Evolutionary conservation across 53 echinoderm and acorn worm species (phyloP).

Genomic region (Luidia sarsii): DNA sequence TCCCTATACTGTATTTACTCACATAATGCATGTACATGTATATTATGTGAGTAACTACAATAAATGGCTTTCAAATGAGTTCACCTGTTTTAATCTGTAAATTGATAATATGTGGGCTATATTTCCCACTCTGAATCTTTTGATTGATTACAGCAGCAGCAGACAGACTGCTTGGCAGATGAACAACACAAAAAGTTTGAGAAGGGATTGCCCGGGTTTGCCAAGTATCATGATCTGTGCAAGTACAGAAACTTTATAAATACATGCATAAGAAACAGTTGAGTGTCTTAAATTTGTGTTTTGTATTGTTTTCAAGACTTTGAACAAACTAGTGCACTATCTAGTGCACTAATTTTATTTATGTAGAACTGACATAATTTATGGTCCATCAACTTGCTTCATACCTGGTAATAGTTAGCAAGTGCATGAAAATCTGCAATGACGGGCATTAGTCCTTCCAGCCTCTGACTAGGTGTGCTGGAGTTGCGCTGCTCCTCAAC

Average conservation of each 20-base stretch:
- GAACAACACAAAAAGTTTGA: too few relatives aligned
- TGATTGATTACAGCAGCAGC: too few relatives aligned
- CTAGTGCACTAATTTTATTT: neutral
- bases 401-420: slow-evolving; percentile 75
- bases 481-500: slow-evolving; percentile 63
- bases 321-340: neutral
- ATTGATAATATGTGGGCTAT: too few relatives aligned
- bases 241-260: neutral
- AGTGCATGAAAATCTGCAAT: slow-evolving; percentile 79
- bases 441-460: slow-evolving; percentile 68
- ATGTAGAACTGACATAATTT: neutral
- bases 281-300: neutral
- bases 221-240: too few relatives aligned
- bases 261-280: neutral
- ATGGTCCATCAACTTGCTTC: too few relatives aligned
- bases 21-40: too few relatives aligned
- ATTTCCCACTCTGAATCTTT: too few relatives aligned
- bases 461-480: slow-evolving; percentile 48
- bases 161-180: too few relatives aligned
- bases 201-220: too few relatives aligned
- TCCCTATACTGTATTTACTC: neutral
- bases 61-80: too few relatives aligned
- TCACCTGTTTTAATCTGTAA: too few relatives aligned
- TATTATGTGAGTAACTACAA: too few relatives aligned
- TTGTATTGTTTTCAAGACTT: neutral